Percentiles rank a stretch among this genome's conserved stretches.
Evolutionary conservation across 2,113 vertebrate species (phyloP).

Genomic region (Cyanoliseus patagonus): DNA sequence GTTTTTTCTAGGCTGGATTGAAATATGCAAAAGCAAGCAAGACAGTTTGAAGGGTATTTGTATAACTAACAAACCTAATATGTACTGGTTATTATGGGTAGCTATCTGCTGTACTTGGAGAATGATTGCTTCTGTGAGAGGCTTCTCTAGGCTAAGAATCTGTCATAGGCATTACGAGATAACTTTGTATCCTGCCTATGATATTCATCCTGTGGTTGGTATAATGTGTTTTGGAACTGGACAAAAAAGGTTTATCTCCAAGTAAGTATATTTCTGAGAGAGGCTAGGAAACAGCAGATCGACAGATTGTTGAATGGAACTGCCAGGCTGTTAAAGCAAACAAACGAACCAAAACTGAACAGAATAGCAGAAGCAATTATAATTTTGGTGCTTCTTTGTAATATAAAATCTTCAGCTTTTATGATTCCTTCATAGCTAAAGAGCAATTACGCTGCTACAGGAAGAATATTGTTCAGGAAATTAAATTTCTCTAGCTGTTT

Average conservation of each 20-base stretch:
- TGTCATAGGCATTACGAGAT: not conserved
- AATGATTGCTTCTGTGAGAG: not conserved
- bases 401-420: not conserved
- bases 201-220: not conserved
- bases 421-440: not conserved
- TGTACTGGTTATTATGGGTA: not conserved
- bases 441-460: not conserved
- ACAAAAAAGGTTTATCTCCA: not conserved
- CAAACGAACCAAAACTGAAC: not conserved
- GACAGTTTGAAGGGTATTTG: not conserved
- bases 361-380: not conserved
- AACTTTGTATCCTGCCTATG: not conserved
- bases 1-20: not conserved
- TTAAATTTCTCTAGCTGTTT: slow-evolving; percentile 19
- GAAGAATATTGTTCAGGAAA: slow-evolving; percentile 30
- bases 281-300: not conserved
- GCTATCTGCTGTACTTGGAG: not conserved
- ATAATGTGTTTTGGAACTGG: not conserved
- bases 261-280: not conserved
- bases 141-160: not conserved
- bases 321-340: not conserved
- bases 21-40: not conserved
- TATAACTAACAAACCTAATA: not conserved
- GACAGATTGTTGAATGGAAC: not conserved
- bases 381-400: not conserved